Percentiles rank a stretch among this genome's conserved stretches.
Conservation (phyloP, 2,888 invertebrate species). For the Dryadula phaetusa region DNA sequence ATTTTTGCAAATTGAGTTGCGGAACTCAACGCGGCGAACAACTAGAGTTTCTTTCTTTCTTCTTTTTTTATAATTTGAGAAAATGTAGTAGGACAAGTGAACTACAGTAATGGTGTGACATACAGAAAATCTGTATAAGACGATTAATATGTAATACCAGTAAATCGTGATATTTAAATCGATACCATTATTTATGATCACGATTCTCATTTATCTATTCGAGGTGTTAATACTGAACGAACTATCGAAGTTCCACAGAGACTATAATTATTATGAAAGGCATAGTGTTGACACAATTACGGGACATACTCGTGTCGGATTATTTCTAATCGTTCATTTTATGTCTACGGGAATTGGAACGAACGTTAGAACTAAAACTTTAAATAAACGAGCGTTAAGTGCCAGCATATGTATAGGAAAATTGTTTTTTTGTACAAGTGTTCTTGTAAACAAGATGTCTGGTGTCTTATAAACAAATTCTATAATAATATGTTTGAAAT, state of each 20-base stretch:
- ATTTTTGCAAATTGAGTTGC: no score
- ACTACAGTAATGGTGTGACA: background rate
- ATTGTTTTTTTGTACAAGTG: conserved; percentile 14
- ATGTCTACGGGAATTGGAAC: conserved; percentile 55
- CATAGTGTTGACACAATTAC: conserved; percentile 65
- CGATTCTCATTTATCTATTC: conserved; percentile 39
- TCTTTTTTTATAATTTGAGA: background rate
- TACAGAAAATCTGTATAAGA: conserved; percentile 25
- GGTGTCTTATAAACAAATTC: conserved; percentile 8
- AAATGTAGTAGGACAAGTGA: background rate
- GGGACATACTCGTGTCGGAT: conserved; percentile 55
- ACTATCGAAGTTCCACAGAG: conserved; percentile 23
- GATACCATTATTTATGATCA: conserved; percentile 41
- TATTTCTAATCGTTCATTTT: conserved; percentile 70
- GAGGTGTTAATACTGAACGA: conserved; percentile 41
- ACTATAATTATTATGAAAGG: conserved; percentile 61
- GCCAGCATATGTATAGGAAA: conserved; percentile 3
- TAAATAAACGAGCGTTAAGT: conserved; percentile 34
- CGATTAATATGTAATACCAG: conserved; percentile 40
- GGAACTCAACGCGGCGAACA: no score
- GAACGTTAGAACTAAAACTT: conserved; percentile 38
- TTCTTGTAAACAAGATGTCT: no score
- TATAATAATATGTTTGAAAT: background rate
- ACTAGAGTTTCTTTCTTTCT: no score
- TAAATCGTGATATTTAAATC: conserved; percentile 35